A percentile compares a stretch with the other conserved stretches of the same genome.
Conservation (phyloP, 1,140 invertebrate genomes). For the Dendroctonus ponderosae region DNA sequence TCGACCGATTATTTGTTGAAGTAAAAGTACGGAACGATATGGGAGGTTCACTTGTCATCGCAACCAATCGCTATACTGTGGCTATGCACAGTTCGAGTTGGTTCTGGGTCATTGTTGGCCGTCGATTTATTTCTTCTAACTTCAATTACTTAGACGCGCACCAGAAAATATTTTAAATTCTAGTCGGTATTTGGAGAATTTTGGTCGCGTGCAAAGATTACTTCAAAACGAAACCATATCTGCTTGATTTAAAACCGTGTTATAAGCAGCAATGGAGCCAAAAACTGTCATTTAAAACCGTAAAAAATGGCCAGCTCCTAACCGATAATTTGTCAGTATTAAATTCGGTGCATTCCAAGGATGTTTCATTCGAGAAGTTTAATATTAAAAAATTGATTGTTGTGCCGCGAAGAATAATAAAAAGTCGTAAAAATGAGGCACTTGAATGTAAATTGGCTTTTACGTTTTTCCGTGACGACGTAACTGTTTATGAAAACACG, state of each 20-base stretch:
- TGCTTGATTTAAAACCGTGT: too few relatives aligned
- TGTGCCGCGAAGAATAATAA: constrained; percentile 5
- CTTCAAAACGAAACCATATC: too few relatives aligned
- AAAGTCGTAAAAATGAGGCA: constrained; percentile 13
- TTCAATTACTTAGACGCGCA: too few relatives aligned
- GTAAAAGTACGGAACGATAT: constrained; percentile 21
- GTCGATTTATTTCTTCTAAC: too few relatives aligned
- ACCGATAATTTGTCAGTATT: constrained; percentile 26
- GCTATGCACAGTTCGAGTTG: not conserved
- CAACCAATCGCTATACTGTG: not conserved
- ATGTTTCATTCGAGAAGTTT: constrained; percentile 11
- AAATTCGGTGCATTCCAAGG: constrained; percentile 20
- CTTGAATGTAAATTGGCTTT: constrained; percentile 8
- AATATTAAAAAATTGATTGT: constrained; percentile 22
- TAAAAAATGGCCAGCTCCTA: constrained; percentile 12
- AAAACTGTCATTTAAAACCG: not conserved
- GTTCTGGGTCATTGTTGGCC: not conserved
- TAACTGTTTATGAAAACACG: constrained; percentile 7
- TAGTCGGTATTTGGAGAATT: too few relatives aligned
- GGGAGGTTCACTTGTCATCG: constrained; percentile 23
- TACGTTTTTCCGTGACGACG: not conserved
- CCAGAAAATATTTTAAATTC: too few relatives aligned
- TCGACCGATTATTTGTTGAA: constrained; percentile 35
- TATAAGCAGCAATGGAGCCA: too few relatives aligned
- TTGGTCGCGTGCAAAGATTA: too few relatives aligned